Evolutionary conservation across 2,888 invertebrate species (phyloP).

Genomic region (Camponotus fellah): DNA sequence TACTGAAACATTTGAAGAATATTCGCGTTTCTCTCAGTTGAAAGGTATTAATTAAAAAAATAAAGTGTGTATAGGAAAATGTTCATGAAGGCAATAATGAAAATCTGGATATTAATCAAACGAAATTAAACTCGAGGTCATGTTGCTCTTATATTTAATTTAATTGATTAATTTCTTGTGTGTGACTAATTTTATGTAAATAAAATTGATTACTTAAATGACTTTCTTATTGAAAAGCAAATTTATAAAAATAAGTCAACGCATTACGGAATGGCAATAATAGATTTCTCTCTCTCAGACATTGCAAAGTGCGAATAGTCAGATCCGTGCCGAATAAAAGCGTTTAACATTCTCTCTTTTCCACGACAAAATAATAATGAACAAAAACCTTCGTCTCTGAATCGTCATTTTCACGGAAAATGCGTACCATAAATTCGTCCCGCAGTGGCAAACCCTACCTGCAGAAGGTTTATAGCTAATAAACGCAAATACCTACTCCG

Average conservation of each 20-base stretch:
- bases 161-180: not conserved
- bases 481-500: conserved; percentile 76
- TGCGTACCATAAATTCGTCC: conserved; percentile 68
- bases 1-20: conserved; percentile 17
- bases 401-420: conserved; percentile 59
- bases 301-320: not conserved
- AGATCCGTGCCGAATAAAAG: not conserved
- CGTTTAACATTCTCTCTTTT: conserved; percentile 48
- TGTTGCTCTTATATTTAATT: not conserved
- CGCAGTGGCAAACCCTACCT: conserved; percentile 54
- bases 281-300: not conserved
- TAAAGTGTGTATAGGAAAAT: not conserved
- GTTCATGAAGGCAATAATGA: not conserved
- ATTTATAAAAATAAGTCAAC: not conserved
- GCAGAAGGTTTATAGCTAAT: conserved; percentile 78
- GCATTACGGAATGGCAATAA: not conserved
- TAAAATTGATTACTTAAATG: not conserved
- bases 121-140: not conserved
- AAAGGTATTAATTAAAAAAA: conserved; percentile 29
- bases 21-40: conserved; percentile 25
- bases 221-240: not conserved
- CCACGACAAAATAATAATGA: conserved; percentile 53
- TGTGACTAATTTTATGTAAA: not conserved
- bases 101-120: not conserved
- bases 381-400: conserved; percentile 43